These are phyloP conservation scores for Drosophila subpulchrella DNA, from an alignment of 1,140 invertebrate species.

Conservation along the genomic window DNA sequence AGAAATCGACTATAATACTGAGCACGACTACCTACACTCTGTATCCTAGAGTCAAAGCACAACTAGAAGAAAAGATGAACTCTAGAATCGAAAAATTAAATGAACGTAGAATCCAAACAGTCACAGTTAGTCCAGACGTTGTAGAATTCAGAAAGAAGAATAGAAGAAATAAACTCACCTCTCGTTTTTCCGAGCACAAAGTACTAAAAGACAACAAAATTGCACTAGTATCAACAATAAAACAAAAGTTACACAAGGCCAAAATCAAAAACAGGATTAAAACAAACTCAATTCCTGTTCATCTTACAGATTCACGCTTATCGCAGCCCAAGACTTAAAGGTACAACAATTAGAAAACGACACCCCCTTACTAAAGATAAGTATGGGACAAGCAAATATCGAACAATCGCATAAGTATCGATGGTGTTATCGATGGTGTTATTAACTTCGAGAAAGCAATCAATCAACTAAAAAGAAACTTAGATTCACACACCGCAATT, in stretches of 20 bases:
- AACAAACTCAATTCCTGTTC: too few species aligned
- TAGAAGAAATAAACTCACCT: conserved; percentile 5
- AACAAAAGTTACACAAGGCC: too few species aligned
- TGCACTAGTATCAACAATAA: background rate
- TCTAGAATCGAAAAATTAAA: background rate
- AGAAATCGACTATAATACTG: too few species aligned
- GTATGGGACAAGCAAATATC: background rate
- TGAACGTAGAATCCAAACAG: background rate
- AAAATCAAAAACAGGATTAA: conserved; percentile 8
- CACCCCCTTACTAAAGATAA: conserved; percentile 1
- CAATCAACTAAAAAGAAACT: background rate
- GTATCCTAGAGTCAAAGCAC: background rate
- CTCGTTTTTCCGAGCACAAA: conserved; percentile 3
- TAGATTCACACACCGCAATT: background rate
- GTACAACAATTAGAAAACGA: conserved; percentile 3
- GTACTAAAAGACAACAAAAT: conserved; percentile 1
- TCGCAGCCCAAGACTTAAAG: conserved; percentile 10
- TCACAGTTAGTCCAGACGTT: background rate
- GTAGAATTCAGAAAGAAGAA: conserved; percentile 13
- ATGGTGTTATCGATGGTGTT: too few species aligned
- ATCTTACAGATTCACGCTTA: too few species aligned
- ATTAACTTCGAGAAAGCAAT: conserved; percentile 10
- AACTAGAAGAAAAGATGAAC: background rate
- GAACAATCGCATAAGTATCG: conserved; percentile 2
- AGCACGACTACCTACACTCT: too few species aligned